Base-by-base conservation (phyloP, 2,113 vertebrate genomes). In the Nesoenas mayeri region DNA sequence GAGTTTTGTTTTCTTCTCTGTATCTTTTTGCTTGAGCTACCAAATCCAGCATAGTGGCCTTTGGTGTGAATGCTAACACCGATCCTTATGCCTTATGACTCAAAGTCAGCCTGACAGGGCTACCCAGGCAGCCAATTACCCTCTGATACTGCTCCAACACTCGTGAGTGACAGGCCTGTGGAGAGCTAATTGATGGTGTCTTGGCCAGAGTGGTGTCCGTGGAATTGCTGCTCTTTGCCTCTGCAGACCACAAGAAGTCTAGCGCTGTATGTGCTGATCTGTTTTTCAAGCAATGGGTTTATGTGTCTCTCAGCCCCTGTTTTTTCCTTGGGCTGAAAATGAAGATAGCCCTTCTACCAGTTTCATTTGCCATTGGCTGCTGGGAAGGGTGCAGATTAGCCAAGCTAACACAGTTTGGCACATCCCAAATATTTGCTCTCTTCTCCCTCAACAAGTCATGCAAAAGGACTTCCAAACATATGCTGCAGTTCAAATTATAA, bases 91-190 rank as follows among this genome's bases (percentile, higher is more conserved):
- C 42, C 61, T n/a, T n/a, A n/a, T 78, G 72, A 44, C 38, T 79
- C 0, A 0, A n/a, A 77, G 51, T 32, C 79, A 85, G 62, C 51
- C 71, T 95, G 87, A 66, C 89, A 93, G 77, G 69, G 61, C 85
- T 93, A 11, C 70, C 78, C 78, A 73, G 66, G 73, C 32, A 86
- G 75, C 70, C 88, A 72, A 15, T 88, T 36, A 61, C 67, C 34
- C 64, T 85, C 47, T 82, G 79, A 50, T 79, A 67, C 71, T 13
- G 10, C 75, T 80, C 34, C 42, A 78, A 38, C 38, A 25, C 6
- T 72, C 31, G 28, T n/a, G 75, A 66, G 40, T 61, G 85, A 50
- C 85, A 77, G 75, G 56, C 44, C 50, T 87, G 56, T 18, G 81
- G 36, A 87, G 74, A 65, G 67, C 87, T 92, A 69, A 31, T 64